Evolutionary conservation across 2,113 vertebrate genomes (phyloP).

Genomic region (Machaerirhynchus nigripectus): DNA sequence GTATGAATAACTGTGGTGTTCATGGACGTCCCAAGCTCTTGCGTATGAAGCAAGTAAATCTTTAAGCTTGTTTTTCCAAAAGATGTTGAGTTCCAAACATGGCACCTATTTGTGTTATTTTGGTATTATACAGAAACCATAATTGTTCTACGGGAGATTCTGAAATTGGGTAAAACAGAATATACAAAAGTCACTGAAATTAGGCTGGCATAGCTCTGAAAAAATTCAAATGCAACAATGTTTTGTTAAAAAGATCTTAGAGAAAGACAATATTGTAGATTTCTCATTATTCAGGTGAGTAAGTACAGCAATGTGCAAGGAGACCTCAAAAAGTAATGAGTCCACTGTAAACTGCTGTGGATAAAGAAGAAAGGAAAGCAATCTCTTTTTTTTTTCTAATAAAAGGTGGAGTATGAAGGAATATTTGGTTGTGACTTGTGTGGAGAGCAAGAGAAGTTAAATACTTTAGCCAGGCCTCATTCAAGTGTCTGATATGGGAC

Average conservation of each 20-base stretch:
- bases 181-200: neutral
- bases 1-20: neutral
- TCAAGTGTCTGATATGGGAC: neutral
- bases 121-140: neutral
- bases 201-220: neutral
- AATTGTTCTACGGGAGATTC: neutral
- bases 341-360: neutral
- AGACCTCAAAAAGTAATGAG: neutral
- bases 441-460: neutral
- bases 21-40: neutral
- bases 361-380: neutral
- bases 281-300: neutral
- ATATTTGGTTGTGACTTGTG: neutral
- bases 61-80: neutral
- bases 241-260: neutral
- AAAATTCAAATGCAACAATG: neutral
- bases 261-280: neutral
- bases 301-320: neutral
- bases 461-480: neutral
- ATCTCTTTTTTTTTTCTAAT: neutral
- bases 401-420: neutral
- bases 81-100: neutral
- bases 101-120: neutral
- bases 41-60: neutral
- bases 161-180: neutral